phyloP scores from a whole-genome alignment of 2,888 invertebrate species.

The Macroteleia sp. region DNA sequence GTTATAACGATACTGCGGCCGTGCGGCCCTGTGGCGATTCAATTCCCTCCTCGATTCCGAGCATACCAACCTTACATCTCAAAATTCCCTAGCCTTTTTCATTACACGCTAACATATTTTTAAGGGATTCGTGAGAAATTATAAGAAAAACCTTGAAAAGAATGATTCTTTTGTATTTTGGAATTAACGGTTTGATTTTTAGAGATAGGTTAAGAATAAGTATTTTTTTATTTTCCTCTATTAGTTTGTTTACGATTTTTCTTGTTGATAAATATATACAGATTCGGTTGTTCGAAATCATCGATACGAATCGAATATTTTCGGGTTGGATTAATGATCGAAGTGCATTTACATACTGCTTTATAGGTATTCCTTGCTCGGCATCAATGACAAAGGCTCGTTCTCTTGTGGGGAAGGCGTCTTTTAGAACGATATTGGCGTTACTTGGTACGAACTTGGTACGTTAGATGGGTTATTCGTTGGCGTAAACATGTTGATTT shows the following conservation, averaged over 20 bases:
- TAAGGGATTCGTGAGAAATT: slow-evolving; percentile 21
- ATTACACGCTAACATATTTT: too few species aligned
- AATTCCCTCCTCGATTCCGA: too few species aligned
- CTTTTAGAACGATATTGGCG: slow-evolving; percentile 9
- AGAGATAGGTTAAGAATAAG: slow-evolving; percentile 23
- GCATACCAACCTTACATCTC: too few species aligned
- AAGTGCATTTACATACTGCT: slow-evolving; percentile 34
- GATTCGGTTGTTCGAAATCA: slow-evolving; percentile 40
- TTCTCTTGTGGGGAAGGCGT: slow-evolving; percentile 38
- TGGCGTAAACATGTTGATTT: too few species aligned
- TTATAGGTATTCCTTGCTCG: slow-evolving; percentile 12
- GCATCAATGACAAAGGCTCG: slow-evolving; percentile 42
- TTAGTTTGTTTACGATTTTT: slow-evolving; percentile 1
- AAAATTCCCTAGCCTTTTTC: too few species aligned
- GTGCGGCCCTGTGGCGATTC: too few species aligned
- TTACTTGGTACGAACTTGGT: too few species aligned
- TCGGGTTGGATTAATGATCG: slow-evolving; percentile 10
- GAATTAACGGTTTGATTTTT: slow-evolving; percentile 15
- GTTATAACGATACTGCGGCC: too few species aligned
- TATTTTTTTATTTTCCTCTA: slow-evolving; percentile 11
- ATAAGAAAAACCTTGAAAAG: slow-evolving; percentile 69
- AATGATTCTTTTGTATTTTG: slow-evolving; percentile 19
- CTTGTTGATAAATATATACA: slow-evolving; percentile 44
- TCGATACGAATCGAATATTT: slow-evolving; percentile 32
- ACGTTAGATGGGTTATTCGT: too few species aligned